These are phyloP conservation scores for Probosciger aterrimus DNA, from an alignment of 2,113 vertebrate genomes.

Conservation along the genomic window DNA sequence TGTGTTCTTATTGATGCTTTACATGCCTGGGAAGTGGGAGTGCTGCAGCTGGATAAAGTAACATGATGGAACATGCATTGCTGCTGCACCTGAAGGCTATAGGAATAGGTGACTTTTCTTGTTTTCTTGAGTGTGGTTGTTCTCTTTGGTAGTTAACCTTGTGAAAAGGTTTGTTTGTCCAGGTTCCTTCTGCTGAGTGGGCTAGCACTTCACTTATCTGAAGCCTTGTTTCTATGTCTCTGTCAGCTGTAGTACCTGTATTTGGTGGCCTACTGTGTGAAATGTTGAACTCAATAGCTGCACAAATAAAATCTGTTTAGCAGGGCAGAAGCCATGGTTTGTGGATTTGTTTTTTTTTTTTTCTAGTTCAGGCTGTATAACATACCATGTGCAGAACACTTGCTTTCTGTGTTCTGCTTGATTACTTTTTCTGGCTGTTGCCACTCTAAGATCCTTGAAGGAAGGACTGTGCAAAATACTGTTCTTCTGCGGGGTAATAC, in stretches of 20 bases:
- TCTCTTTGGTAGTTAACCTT: slow-evolving; percentile 33
- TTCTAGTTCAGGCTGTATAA: background rate
- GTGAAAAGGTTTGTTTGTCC: slow-evolving; percentile 51
- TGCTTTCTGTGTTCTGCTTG: background rate
- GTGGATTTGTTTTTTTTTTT: background rate
- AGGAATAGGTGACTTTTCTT: slow-evolving; percentile 66
- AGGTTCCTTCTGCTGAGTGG: slow-evolving; percentile 31
- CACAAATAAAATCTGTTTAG: background rate
- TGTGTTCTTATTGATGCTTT: slow-evolving; percentile 64
- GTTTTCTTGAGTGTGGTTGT: slow-evolving; percentile 65
- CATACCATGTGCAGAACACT: background rate
- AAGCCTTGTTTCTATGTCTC: slow-evolving; percentile 1
- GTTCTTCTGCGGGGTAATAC: background rate
- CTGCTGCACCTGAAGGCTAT: slow-evolving; percentile 66
- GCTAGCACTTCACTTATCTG: background rate
- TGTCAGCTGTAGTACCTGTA: slow-evolving; percentile 32
- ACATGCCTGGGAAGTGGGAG: slow-evolving; percentile 64
- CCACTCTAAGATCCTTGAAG: background rate
- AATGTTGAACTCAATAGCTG: background rate
- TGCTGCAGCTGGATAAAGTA: slow-evolving; percentile 68
- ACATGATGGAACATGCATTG: slow-evolving; percentile 62
- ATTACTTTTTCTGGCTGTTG: background rate
- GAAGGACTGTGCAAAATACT: background rate
- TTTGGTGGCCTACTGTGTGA: slow-evolving; percentile 6
- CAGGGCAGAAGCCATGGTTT: slow-evolving; percentile 5